Percentiles rank a stretch among this genome's conserved stretches.
phyloP scores from a whole-genome alignment of 2,113 vertebrate genomes.

The Campylomormyrus numenius region DNA sequence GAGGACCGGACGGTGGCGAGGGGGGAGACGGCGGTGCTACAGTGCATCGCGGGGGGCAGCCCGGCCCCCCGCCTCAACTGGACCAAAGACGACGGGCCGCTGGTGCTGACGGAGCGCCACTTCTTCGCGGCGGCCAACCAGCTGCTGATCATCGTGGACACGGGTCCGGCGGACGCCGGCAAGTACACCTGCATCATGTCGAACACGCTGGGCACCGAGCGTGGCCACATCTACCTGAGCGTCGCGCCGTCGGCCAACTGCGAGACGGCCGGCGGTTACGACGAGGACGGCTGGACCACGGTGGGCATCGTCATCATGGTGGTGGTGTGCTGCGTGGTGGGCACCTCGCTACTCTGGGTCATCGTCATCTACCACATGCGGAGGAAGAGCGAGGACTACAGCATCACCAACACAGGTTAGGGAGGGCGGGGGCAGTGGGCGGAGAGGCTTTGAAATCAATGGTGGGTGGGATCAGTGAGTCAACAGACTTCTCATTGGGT shows the following conservation, averaged over 20 bases:
- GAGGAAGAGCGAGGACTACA: constrained; percentile 93
- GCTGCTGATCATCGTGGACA: constrained; percentile 79
- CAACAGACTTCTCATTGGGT: not conserved
- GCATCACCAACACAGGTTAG: constrained; percentile 90
- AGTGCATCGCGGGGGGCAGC: constrained; percentile 87
- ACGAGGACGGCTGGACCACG: constrained; percentile 57
- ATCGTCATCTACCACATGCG: constrained; percentile 97
- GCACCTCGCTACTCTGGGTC: constrained; percentile 93
- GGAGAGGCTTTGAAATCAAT: not conserved
- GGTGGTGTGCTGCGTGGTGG: constrained; percentile 88
- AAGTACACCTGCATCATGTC: constrained; percentile 95
- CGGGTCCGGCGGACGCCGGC: constrained; percentile 72
- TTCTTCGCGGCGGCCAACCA: constrained; percentile 91
- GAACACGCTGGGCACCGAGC: constrained; percentile 84
- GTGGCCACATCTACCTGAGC: constrained; percentile 84
- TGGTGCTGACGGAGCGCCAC: constrained; percentile 74
- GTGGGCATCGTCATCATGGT: constrained; percentile 90
- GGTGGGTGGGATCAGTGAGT: not conserved
- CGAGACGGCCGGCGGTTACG: constrained; percentile 45
- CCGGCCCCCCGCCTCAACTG: constrained; percentile 85
- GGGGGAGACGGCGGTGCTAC: constrained; percentile 84
- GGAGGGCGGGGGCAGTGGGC: not conserved
- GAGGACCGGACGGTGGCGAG: constrained; percentile 75
- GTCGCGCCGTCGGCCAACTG: constrained; percentile 50
- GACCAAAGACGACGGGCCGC: constrained; percentile 78